Evolutionary conservation across 2,113 vertebrate genomes (phyloP).

Genomic region (Macquaria ambigua): DNA sequence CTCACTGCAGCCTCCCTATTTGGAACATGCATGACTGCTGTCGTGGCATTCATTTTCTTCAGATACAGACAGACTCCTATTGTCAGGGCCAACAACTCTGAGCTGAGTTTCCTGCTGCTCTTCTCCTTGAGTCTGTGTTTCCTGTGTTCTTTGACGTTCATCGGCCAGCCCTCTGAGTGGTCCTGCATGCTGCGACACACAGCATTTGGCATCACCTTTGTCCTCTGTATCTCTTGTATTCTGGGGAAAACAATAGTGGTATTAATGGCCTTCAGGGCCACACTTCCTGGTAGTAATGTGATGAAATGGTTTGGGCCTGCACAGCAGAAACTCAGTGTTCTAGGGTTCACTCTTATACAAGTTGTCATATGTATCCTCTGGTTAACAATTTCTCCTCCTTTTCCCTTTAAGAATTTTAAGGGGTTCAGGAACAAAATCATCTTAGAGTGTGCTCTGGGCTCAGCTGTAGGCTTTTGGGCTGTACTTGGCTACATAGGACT

Average conservation of each 20-base stretch:
- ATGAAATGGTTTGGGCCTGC: slow-evolving; percentile 79
- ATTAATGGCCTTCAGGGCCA: slow-evolving; percentile 76
- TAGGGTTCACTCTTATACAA: slow-evolving; percentile 79
- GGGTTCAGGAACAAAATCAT: slow-evolving; percentile 78
- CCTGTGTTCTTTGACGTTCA: slow-evolving; percentile 81
- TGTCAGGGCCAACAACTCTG: slow-evolving; percentile 77
- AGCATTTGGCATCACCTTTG: slow-evolving; percentile 79
- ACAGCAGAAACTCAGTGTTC: slow-evolving; percentile 79
- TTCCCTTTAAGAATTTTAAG: slow-evolving; percentile 68
- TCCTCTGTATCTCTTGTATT: slow-evolving; percentile 79
- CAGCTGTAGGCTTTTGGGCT: slow-evolving; percentile 79
- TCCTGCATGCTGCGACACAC: slow-evolving; percentile 81
- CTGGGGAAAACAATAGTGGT: slow-evolving; percentile 80
- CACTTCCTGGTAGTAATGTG: slow-evolving; percentile 68
- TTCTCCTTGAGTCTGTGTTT: slow-evolving; percentile 80
- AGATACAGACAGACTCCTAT: slow-evolving; percentile 77
- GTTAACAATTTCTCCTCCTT: slow-evolving; percentile 76
- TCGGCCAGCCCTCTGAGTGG: slow-evolving; percentile 77
- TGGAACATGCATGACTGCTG: slow-evolving; percentile 70
- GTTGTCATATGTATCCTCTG: slow-evolving; percentile 78
- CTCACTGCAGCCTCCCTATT: slow-evolving; percentile 70
- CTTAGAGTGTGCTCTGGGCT: slow-evolving; percentile 79
- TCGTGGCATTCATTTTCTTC: slow-evolving; percentile 75
- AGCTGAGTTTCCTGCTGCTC: slow-evolving; percentile 80
- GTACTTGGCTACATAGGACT: slow-evolving; percentile 82